Evolutionary conservation across 2,113 vertebrate genomes (phyloP).

Genomic region (Platysternon megacephalum): DNA sequence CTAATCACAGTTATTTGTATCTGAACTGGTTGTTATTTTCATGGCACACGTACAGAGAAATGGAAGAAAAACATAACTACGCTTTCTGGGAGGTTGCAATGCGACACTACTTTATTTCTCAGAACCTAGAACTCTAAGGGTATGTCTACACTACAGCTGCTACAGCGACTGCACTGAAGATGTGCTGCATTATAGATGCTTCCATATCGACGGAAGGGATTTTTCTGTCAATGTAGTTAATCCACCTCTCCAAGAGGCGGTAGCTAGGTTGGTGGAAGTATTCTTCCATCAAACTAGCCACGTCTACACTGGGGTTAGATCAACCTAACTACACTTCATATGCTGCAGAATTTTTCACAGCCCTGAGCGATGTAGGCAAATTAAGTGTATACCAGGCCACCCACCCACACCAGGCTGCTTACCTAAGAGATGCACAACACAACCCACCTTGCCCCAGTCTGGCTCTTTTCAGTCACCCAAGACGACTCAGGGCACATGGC

Average conservation of each 20-base stretch:
- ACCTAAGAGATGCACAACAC: neutral
- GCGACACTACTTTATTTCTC: neutral
- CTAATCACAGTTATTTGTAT: neutral
- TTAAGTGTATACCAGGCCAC: neutral
- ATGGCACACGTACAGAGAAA: neutral
- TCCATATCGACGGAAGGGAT: neutral
- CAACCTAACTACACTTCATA: neutral
- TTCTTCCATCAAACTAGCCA: neutral
- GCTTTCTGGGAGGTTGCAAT: neutral
- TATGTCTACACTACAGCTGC: neutral
- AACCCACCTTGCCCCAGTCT: neutral
- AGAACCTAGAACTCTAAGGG: neutral
- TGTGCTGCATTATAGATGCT: neutral
- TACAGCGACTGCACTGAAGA: neutral
- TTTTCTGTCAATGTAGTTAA: neutral
- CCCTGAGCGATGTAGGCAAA: neutral
- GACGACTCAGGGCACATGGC: neutral
- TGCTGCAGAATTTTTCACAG: neutral
- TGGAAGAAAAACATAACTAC: neutral
- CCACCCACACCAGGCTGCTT: neutral
- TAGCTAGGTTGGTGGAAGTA: neutral
- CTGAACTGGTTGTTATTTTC: neutral
- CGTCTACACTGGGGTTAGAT: neutral
- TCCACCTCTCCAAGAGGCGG: neutral
- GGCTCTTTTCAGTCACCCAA: neutral